These are phyloP conservation scores for Galagoides demidoff DNA, from an alignment of 2,797 vertebrate species.

Conservation along the genomic window DNA sequence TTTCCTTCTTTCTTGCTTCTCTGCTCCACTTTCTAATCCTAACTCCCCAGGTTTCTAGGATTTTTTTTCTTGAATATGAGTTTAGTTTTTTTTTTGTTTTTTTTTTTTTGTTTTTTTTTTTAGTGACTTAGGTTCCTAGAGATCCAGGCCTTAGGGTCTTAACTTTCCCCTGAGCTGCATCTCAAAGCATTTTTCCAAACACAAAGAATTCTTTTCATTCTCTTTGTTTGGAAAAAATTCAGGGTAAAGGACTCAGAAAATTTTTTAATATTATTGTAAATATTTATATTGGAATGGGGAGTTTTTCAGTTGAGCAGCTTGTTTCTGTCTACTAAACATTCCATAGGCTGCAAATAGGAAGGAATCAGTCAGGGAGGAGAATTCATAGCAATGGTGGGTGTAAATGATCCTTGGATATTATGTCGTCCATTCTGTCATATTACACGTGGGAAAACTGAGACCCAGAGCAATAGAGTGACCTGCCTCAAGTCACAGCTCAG, in stretches of 20 bases:
- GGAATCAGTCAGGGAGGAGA: not conserved
- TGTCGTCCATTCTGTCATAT: not conserved
- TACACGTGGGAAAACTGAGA: not conserved
- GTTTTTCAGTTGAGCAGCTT: not conserved
- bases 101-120: not conserved
- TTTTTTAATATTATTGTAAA: not conserved
- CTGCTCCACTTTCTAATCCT: not conserved
- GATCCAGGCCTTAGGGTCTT: not conserved
- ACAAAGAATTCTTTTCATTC: conserved; percentile 19
- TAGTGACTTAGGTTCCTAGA: not conserved
- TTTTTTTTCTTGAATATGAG: not conserved
- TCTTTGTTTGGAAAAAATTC: not conserved
- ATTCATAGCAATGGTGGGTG: not conserved
- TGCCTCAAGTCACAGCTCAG: not conserved
- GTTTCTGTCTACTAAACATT: not conserved
- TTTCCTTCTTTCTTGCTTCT: not conserved
- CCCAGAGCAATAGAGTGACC: not conserved
- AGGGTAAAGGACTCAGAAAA: not conserved
- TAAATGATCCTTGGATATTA: not conserved
- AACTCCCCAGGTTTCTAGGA: not conserved
- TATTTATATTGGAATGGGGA: not conserved
- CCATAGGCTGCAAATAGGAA: not conserved
- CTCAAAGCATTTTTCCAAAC: conserved; percentile 1
- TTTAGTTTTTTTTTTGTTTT: not conserved
- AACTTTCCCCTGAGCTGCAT: not conserved